Percentiles rank a stretch among this genome's conserved stretches.
phyloP scores from a whole-genome alignment of 2,113 vertebrate genomes.

The Sebastes fasciatus region DNA sequence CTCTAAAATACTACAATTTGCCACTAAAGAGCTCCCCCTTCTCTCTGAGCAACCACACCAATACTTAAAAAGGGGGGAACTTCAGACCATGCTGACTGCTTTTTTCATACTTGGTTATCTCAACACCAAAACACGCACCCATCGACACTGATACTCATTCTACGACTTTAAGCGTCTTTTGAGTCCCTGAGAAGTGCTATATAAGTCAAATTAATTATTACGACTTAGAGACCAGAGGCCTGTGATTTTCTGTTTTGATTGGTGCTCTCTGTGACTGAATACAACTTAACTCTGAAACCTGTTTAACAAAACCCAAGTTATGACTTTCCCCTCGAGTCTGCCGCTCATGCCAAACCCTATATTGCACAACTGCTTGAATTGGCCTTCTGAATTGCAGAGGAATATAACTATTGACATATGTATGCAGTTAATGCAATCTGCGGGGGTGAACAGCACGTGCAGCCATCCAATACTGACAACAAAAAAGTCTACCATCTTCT shows the following conservation, averaged over 20 bases:
- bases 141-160: not conserved
- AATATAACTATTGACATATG: slow-evolving; percentile 56
- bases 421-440: slow-evolving; percentile 58
- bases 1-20: slow-evolving; percentile 19
- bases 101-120: slow-evolving; percentile 18
- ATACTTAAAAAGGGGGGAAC: not conserved
- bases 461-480: slow-evolving; percentile 19
- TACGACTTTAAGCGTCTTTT: not conserved
- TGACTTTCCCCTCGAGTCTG: slow-evolving; percentile 30
- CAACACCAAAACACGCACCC: slow-evolving; percentile 14
- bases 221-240: not conserved
- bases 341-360: slow-evolving; percentile 37
- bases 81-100: not conserved
- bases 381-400: slow-evolving; percentile 25
- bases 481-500: slow-evolving; percentile 10
- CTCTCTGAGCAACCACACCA: not conserved
- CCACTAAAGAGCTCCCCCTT: slow-evolving; percentile 3
- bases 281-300: slow-evolving; percentile 1
- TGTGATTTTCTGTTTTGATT: slow-evolving; percentile 17
- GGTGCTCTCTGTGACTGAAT: slow-evolving; percentile 21
- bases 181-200: too few relatives aligned
- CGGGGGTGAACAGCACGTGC: not conserved
- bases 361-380: slow-evolving; percentile 58
- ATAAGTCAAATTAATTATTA: too few relatives aligned
- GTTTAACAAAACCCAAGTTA: slow-evolving; percentile 38